These are phyloP conservation scores for Bambusicola thoracicus DNA, from an alignment of 2,113 vertebrate species.

Conservation along the genomic window DNA sequence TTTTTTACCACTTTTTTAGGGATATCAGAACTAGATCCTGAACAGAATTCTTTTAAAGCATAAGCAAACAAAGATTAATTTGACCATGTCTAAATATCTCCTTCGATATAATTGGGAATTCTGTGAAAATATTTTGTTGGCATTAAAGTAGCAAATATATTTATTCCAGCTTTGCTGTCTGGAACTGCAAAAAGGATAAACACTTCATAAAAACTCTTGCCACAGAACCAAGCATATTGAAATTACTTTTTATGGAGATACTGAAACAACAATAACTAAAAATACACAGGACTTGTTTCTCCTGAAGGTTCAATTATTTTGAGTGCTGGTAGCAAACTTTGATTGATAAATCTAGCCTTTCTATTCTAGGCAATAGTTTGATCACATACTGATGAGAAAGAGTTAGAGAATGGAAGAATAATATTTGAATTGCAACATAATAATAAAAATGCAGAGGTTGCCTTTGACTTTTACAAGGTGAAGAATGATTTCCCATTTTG, in stretches of 20 bases:
- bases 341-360: slow-evolving; percentile 79
- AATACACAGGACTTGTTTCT: slow-evolving; percentile 59
- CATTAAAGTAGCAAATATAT: background rate
- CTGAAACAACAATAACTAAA: slow-evolving; percentile 48
- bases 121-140: background rate
- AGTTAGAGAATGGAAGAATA: slow-evolving; percentile 75
- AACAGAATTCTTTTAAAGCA: background rate
- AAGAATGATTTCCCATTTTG: slow-evolving; percentile 70
- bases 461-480: slow-evolving; percentile 75
- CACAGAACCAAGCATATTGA: slow-evolving; percentile 67
- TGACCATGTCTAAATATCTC: background rate
- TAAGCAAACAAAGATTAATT: background rate
- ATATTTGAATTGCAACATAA: slow-evolving; percentile 74
- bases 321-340: slow-evolving; percentile 69
- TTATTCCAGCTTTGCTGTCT: slow-evolving; percentile 1
- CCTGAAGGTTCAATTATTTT: slow-evolving; percentile 78
- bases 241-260: slow-evolving; percentile 76
- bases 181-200: slow-evolving; percentile 42
- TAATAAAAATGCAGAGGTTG: slow-evolving; percentile 75
- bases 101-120: background rate
- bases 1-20: background rate
- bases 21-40: background rate
- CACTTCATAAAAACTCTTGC: slow-evolving; percentile 49
- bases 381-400: slow-evolving; percentile 75
- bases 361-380: slow-evolving; percentile 64